phyloP scores from a whole-genome alignment of 2,797 vertebrate species.

The Microctenopoma lineatum region DNA sequence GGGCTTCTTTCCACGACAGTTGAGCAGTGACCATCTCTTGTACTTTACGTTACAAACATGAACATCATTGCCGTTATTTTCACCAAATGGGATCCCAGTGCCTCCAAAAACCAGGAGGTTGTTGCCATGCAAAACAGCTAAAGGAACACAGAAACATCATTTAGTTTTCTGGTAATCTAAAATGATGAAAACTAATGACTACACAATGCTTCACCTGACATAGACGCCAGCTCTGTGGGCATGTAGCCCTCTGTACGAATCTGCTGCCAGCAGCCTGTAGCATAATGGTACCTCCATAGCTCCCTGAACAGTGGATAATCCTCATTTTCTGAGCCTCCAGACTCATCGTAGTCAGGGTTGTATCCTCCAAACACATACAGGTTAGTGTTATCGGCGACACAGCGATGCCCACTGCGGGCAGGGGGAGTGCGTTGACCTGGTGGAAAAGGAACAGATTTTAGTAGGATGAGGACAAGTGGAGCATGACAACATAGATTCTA shows the following conservation, averaged over 20 bases:
- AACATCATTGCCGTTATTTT: slow-evolving; percentile 97
- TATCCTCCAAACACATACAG: slow-evolving; percentile 98
- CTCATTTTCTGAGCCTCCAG: slow-evolving; percentile 94
- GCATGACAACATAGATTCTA: neutral
- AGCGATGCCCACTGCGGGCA: slow-evolving; percentile 95
- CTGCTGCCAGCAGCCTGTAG: slow-evolving; percentile 96
- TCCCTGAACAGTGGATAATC: slow-evolving; percentile 97
- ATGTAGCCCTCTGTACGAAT: slow-evolving; percentile 97
- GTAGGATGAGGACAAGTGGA: neutral
- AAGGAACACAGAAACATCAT: slow-evolving; percentile 8
- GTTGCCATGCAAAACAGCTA: slow-evolving; percentile 97
- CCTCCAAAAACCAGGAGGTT: slow-evolving; percentile 98
- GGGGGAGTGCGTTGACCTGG: slow-evolving; percentile 90
- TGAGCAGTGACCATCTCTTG: slow-evolving; percentile 96
- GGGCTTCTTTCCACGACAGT: slow-evolving; percentile 96
- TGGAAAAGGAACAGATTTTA: slow-evolving; percentile 11
- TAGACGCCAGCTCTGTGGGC: slow-evolving; percentile 96
- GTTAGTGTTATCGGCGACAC: slow-evolving; percentile 94
- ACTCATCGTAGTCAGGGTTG: slow-evolving; percentile 97
- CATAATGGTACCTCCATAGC: slow-evolving; percentile 97
- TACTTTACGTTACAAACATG: slow-evolving; percentile 98
- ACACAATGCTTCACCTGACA: slow-evolving; percentile 88
- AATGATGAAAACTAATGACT: neutral
- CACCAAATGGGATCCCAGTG: slow-evolving; percentile 97
- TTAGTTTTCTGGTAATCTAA: neutral